Evolutionary conservation across 2,113 vertebrate genomes (phyloP).

Genomic region (Heloderma charlesbogerti): DNA sequence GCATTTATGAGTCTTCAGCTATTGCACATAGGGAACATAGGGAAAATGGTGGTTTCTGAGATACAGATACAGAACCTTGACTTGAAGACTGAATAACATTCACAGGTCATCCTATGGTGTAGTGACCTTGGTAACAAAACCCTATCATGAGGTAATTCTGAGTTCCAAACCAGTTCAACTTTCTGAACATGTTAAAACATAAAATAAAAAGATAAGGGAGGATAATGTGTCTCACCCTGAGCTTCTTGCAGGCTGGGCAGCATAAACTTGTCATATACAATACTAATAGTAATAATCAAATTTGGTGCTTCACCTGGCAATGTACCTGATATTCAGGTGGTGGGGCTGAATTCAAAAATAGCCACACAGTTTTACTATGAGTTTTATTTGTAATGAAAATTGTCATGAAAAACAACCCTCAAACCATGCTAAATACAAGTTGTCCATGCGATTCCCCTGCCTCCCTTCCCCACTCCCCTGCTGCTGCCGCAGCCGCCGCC

Average conservation of each 20-base stretch:
- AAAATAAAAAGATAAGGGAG: too few relatives aligned
- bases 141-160: neutral
- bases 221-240: neutral
- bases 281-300: neutral
- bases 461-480: too few relatives aligned
- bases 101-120: neutral
- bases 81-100: neutral
- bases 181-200: neutral
- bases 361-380: too few relatives aligned
- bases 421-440: neutral
- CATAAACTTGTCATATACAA: neutral
- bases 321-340: neutral
- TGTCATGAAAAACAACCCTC: neutral
- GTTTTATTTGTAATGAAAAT: neutral
- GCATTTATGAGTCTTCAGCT: neutral
- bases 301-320: neutral
- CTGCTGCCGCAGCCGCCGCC: too few relatives aligned
- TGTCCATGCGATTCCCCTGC: neutral
- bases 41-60: neutral
- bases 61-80: neutral
- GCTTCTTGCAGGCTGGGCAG: neutral
- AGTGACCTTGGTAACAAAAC: neutral
- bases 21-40: neutral
- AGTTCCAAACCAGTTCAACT: neutral
- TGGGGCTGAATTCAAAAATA: neutral